Conservation (phyloP, 2,888 invertebrate genomes). For the Sepioteuthis lessoniana region DNA sequence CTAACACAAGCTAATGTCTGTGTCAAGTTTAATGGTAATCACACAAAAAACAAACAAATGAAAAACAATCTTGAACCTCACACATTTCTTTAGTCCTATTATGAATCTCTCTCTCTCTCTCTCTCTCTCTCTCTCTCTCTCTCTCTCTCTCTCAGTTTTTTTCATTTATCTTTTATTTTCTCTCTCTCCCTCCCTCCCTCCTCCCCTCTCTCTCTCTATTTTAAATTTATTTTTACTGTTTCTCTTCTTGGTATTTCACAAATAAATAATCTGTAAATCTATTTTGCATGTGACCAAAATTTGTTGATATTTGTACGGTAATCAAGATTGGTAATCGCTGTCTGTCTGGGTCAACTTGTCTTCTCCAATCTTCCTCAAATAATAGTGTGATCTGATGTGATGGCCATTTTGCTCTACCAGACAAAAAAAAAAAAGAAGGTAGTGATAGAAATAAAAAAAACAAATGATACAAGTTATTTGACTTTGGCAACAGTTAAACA, state of each 20-base stretch:
- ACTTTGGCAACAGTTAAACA: conserved; percentile 23
- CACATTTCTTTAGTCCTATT: neutral
- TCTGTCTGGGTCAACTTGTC: conserved; percentile 33
- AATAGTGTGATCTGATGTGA: neutral
- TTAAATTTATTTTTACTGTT: neutral
- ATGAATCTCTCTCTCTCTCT: no score
- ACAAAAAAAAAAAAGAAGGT: neutral
- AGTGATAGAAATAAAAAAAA: neutral
- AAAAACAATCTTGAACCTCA: neutral
- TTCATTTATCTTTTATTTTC: no score
- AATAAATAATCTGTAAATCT: conserved; percentile 20
- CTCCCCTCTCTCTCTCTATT: no score
- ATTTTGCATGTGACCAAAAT: neutral
- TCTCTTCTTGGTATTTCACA: neutral
- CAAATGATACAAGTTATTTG: neutral
- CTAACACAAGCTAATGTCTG: neutral
- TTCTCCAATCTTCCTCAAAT: conserved; percentile 33
- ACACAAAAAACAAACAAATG: neutral
- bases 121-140: neutral
- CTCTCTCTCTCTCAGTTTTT: no score
- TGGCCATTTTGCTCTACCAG: neutral
- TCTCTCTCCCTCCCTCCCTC: no score
- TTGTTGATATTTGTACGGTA: conserved; percentile 8
- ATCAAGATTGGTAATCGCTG: conserved; percentile 33
- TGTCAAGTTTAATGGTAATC: neutral